phyloP scores from a whole-genome alignment of 2,113 vertebrate genomes.

The Nettapus auritus region DNA sequence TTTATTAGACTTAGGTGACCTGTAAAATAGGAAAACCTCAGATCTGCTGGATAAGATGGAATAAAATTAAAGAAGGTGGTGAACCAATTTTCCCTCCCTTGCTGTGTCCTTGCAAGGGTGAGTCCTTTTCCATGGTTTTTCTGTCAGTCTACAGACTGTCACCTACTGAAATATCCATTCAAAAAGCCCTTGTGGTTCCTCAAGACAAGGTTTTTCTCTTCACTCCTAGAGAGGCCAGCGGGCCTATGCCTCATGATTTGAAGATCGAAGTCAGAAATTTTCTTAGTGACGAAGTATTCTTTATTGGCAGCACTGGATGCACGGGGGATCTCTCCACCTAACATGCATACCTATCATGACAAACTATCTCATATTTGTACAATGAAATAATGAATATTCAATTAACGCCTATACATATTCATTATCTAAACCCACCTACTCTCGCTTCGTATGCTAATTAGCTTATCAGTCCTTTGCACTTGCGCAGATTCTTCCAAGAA shows the following conservation, averaged over 20 bases:
- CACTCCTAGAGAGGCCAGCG: not conserved
- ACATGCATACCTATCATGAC: too few species aligned
- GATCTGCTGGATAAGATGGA: conserved; percentile 33
- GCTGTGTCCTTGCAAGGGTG: accelerated
- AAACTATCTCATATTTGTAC: too few species aligned
- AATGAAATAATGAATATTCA: too few species aligned
- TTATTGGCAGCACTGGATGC: too few species aligned
- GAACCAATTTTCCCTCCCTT: not conserved
- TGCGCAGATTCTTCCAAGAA: too few species aligned
- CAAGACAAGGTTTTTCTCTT: not conserved
- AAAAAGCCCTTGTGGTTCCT: accelerated
- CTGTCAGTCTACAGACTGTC: not conserved
- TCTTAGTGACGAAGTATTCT: too few species aligned
- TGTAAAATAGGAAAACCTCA: conserved; percentile 1
- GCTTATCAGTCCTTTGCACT: too few species aligned
- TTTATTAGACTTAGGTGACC: conserved; percentile 49
- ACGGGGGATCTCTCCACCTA: too few species aligned
- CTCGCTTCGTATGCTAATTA: too few species aligned
- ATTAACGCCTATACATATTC: too few species aligned
- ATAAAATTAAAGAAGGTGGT: not conserved
- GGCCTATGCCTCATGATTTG: accelerated
- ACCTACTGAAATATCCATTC: not conserved
- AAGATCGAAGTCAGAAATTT: too few species aligned
- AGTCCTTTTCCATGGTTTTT: not conserved
- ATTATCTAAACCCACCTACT: too few species aligned